Evolutionary conservation across 2,113 vertebrate genomes (phyloP).

Genomic region (Nicator chloris): DNA sequence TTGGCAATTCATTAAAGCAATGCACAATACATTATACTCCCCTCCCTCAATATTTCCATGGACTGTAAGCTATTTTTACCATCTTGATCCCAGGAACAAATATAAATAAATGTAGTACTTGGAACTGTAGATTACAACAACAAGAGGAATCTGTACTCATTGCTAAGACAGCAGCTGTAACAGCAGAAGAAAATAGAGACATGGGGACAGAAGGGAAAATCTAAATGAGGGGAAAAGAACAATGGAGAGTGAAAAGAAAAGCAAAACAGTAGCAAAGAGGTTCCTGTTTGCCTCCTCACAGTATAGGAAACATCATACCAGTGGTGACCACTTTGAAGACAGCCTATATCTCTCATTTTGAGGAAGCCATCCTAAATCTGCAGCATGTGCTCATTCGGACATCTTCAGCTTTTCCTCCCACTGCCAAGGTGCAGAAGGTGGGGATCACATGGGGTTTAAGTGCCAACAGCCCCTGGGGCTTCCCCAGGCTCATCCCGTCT

Average conservation of each 20-base stretch:
- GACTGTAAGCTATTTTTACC: conserved; percentile 23
- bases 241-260: not conserved
- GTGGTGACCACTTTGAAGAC: not conserved
- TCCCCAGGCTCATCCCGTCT: not conserved
- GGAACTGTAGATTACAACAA: not conserved
- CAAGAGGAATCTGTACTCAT: not conserved
- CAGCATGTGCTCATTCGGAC: not conserved
- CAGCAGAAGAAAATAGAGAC: not conserved
- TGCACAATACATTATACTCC: not conserved
- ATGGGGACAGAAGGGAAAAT: not conserved
- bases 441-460: rapidly evolving
- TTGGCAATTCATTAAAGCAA: conserved; percentile 38
- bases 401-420: not conserved
- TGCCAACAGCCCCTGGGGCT: not conserved
- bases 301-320: not conserved
- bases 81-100: conserved; percentile 4
- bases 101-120: conserved; percentile 29
- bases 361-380: not conserved
- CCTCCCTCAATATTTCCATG: conserved; percentile 10
- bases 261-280: not conserved
- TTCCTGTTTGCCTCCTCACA: not conserved
- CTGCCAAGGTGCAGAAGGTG: not conserved
- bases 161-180: conserved; percentile 13
- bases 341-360: not conserved
- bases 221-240: rapidly evolving